Conservation (phyloP, 2,113 vertebrate species). For the Pitta sordida region DNA sequence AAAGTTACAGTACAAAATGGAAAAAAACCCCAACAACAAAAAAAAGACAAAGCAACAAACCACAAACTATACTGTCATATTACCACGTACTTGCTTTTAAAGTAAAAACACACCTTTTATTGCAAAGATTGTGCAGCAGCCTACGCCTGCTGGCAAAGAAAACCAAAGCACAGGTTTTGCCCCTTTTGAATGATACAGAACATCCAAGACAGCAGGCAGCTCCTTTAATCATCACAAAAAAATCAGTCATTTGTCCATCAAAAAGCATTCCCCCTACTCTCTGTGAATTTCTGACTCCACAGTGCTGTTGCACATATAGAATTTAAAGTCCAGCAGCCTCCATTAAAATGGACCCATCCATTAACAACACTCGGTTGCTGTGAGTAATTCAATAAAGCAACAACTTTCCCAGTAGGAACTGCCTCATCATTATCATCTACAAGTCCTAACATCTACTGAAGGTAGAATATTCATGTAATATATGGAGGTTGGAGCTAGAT, state of each 20-base stretch:
- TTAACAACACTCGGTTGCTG: not conserved
- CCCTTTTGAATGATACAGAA: not conserved
- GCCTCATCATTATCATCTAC: not conserved
- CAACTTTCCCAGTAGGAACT: not conserved
- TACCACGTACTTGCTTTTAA: not conserved
- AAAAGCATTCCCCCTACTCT: not conserved
- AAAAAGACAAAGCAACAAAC: not conserved
- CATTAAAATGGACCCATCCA: not conserved
- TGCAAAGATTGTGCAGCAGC: not conserved
- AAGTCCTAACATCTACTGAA: not conserved
- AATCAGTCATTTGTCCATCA: not conserved
- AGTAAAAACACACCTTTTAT: not conserved
- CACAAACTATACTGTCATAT: not conserved
- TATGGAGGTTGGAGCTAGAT: not conserved
- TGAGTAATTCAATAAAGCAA: not conserved
- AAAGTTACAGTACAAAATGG: not conserved
- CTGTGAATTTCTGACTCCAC: not conserved
- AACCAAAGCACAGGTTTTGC: not conserved
- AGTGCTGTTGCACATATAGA: accelerated
- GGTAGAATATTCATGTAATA: not conserved
- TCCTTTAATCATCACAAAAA: not conserved
- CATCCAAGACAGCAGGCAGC: not conserved
- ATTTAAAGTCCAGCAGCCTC: not conserved
- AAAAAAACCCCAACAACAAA: not conserved
- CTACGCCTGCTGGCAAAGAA: not conserved